phyloP scores from a whole-genome alignment of 2,888 invertebrate genomes.

The Nephrocerus scutellatus region DNA sequence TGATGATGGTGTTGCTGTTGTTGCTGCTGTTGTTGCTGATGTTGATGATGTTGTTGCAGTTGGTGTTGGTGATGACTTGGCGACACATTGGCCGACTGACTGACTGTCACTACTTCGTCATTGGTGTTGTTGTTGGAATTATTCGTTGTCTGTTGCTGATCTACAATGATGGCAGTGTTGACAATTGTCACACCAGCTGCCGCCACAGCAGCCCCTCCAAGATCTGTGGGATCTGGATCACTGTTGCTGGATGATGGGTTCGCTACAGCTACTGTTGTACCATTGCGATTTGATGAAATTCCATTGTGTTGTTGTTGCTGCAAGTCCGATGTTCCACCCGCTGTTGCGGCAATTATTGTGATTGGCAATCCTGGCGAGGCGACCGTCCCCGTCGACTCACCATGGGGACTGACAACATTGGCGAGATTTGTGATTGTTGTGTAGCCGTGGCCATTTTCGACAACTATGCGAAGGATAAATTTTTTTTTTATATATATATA shows the following conservation, averaged over 20 bases:
- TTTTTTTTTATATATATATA: slow-evolving; percentile 3
- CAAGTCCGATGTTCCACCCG: slow-evolving; percentile 15
- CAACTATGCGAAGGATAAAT: slow-evolving; percentile 17
- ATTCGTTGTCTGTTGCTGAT: slow-evolving; percentile 6
- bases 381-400: slow-evolving; percentile 23
- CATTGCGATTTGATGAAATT: slow-evolving; percentile 12
- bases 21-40: slow-evolving; percentile 5
- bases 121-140: slow-evolving; percentile 13
- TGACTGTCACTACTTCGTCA: slow-evolving; percentile 9
- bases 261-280: slow-evolving; percentile 14
- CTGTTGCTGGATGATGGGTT: slow-evolving; percentile 2
- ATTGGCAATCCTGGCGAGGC: slow-evolving; percentile 29
- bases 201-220: slow-evolving; percentile 14
- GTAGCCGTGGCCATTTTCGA: slow-evolving; percentile 28
- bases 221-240: slow-evolving; percentile 13
- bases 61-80: slow-evolving; percentile 36
- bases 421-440: slow-evolving; percentile 27
- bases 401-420: slow-evolving; percentile 25
- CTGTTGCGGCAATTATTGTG: slow-evolving; percentile 21
- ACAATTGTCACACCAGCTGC: slow-evolving; percentile 9
- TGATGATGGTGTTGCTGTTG: slow-evolving; percentile 16
- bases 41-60: slow-evolving; percentile 3
- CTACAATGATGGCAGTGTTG: slow-evolving; percentile 4
- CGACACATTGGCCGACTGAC: slow-evolving; percentile 21
- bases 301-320: slow-evolving; percentile 16